A percentile compares a stretch with the other conserved stretches of the same genome.
These are phyloP conservation scores for Philypnodon macrostomus DNA, from an alignment of 2,797 vertebrate species.

Conservation along the genomic window DNA sequence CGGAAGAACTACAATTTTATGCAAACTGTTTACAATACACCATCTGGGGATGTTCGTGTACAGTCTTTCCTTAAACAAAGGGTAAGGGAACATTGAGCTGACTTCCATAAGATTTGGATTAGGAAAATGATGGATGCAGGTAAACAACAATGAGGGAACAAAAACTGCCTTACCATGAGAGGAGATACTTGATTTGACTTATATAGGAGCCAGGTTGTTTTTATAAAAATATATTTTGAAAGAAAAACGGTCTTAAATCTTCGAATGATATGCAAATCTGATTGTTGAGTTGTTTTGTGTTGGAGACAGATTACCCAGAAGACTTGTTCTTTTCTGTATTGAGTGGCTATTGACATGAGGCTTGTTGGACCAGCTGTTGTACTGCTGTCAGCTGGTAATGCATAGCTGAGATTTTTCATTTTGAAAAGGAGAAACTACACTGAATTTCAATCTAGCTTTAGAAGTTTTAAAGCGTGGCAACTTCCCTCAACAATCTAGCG, in stretches of 20 bases:
- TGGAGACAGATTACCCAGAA: background rate
- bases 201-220: background rate
- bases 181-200: constrained; percentile 1
- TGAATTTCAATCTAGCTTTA: background rate
- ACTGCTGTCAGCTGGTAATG: background rate
- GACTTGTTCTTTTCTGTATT: background rate
- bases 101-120: constrained; percentile 20
- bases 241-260: background rate
- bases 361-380: constrained; percentile 3
- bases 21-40: constrained; percentile 4
- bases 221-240: too few relatives aligned
- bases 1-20: constrained; percentile 2
- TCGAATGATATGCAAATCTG: background rate
- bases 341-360: constrained; percentile 2
- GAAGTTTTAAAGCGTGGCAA: background rate
- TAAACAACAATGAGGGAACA: constrained; percentile 23
- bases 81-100: background rate
- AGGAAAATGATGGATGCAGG: constrained; percentile 19
- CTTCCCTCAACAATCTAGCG: constrained; percentile 10
- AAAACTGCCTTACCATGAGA: background rate
- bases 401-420: background rate
- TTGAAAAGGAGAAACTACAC: background rate
- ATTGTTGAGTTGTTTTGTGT: background rate
- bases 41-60: background rate
- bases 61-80: constrained; percentile 27